Conservation (phyloP, 2,888 invertebrate species). For the Linyphia triangularis region DNA sequence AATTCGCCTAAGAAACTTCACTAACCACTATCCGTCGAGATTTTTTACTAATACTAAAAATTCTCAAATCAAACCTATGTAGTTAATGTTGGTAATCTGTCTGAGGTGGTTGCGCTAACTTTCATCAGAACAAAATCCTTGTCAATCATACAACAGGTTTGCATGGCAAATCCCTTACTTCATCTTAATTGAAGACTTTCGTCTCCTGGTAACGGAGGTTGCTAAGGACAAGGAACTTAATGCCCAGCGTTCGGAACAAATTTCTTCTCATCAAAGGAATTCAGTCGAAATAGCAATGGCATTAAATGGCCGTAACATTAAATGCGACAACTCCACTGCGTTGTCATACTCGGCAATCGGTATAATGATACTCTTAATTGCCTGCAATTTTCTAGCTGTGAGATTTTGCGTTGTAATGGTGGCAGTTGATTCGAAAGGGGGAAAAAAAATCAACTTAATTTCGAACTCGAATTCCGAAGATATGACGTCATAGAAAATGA, state of each 20-base stretch:
- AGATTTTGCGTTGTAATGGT: conserved; percentile 8
- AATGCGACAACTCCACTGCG: conserved; percentile 44
- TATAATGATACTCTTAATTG: conserved; percentile 72
- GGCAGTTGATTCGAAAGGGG: conserved; percentile 12
- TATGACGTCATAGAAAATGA: conserved; percentile 7
- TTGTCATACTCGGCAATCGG: conserved; percentile 49
- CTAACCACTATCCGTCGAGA: too few species aligned
- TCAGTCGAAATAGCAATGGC: conserved; percentile 59
- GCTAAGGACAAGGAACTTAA: conserved; percentile 63
- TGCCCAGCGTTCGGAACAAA: conserved; percentile 45
- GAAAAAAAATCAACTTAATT: conserved; percentile 27
- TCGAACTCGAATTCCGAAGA: conserved; percentile 48
- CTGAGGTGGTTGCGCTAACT: too few species aligned
- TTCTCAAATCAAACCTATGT: too few species aligned
- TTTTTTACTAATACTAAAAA: too few species aligned
- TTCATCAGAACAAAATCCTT: neutral
- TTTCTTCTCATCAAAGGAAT: conserved; percentile 72
- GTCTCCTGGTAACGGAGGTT: conserved; percentile 63
- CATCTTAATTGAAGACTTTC: conserved; percentile 65
- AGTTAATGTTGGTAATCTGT: neutral
- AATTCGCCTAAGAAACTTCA: too few species aligned
- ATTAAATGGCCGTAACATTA: conserved; percentile 67
- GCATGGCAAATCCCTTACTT: conserved; percentile 6
- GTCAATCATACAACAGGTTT: conserved; percentile 18
- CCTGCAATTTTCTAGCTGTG: conserved; percentile 52